phyloP scores from a whole-genome alignment of 1,140 invertebrate genomes.

The Epicauta chinensis region DNA sequence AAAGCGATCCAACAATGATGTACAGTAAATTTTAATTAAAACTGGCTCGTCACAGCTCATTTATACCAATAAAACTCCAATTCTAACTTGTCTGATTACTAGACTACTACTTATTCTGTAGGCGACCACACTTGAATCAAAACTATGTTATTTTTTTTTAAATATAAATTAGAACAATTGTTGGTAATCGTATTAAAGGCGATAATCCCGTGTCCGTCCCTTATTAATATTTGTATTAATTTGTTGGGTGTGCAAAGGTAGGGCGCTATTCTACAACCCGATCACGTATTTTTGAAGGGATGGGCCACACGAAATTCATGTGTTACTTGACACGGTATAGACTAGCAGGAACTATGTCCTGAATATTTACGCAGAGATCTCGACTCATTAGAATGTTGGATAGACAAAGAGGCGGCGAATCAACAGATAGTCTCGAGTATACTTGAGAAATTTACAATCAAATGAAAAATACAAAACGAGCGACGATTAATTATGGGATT shows the following conservation, averaged over 20 bases:
- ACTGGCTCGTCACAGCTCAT: too few species aligned
- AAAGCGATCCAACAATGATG: background rate
- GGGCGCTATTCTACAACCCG: conserved; percentile 2
- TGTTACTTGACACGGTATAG: conserved; percentile 8
- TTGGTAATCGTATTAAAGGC: too few species aligned
- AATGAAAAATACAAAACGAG: too few species aligned
- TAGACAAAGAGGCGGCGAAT: background rate
- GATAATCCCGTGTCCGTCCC: conserved; percentile 7
- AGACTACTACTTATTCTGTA: too few species aligned
- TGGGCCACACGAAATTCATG: conserved; percentile 15
- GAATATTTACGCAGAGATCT: background rate
- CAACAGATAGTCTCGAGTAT: background rate
- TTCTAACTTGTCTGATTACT: background rate
- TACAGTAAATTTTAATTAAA: conserved; percentile 2
- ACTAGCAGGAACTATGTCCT: background rate
- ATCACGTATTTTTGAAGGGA: conserved; percentile 18
- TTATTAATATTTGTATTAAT: conserved; percentile 19
- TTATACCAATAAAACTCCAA: too few species aligned
- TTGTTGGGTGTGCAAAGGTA: conserved; percentile 12
- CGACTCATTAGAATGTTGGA: background rate
- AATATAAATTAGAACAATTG: too few species aligned
- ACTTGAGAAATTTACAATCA: too few species aligned
- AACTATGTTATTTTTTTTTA: too few species aligned
- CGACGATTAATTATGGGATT: background rate
- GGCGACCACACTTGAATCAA: too few species aligned